phyloP scores from a whole-genome alignment of 2,888 invertebrate species.

The Cylloceria caligata region DNA sequence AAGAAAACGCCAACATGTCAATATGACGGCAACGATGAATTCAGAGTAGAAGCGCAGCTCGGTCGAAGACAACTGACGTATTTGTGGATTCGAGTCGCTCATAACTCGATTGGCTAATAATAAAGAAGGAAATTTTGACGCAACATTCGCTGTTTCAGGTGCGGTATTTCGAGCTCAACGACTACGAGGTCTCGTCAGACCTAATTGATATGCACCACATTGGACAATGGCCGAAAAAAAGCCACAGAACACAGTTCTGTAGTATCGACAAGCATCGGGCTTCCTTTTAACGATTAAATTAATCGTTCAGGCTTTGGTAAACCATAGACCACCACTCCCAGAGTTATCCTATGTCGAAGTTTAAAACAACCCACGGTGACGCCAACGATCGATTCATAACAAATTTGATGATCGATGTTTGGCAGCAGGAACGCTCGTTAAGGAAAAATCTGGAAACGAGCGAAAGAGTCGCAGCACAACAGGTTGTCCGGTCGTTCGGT shows the following conservation, averaged over 20 bases:
- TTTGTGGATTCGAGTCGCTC: constrained; percentile 1
- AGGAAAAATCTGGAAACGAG: background rate
- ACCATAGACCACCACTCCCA: background rate
- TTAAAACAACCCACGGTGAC: background rate
- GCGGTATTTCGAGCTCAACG: background rate
- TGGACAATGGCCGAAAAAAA: background rate
- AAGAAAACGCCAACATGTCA: background rate
- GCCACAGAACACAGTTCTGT: background rate
- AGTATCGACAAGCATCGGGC: background rate
- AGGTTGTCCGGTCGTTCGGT: constrained; percentile 12
- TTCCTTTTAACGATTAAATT: background rate
- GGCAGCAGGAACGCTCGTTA: constrained; percentile 2
- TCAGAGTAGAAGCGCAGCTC: constrained; percentile 2
- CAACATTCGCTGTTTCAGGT: constrained; percentile 4
- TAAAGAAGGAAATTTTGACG: constrained; percentile 12
- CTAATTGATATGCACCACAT: background rate
- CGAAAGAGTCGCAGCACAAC: background rate
- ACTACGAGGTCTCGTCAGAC: constrained; percentile 1
- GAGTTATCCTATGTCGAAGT: background rate
- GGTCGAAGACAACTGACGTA: constrained; percentile 3
- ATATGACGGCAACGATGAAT: background rate
- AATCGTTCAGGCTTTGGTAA: background rate
- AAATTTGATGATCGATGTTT: constrained; percentile 10
- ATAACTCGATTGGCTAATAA: constrained; percentile 15
- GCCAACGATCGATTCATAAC: background rate